Evolutionary conservation across 1,140 invertebrate species (phyloP), one percentile per base, ranked within the genome.

Genomic region (Drosophila pandora): DNA sequence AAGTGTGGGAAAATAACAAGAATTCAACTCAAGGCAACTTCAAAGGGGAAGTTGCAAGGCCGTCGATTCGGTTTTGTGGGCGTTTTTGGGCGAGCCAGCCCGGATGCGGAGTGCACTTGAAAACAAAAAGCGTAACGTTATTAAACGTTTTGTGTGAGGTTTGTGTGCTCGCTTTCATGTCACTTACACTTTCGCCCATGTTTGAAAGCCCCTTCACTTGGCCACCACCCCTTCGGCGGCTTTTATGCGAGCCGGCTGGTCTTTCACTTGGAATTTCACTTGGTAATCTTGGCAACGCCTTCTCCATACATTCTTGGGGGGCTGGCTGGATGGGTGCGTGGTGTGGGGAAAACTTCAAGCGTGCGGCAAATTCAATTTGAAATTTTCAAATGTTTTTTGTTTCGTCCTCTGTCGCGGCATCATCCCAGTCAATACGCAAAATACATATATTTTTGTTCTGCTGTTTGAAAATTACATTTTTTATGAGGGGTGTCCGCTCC

Each of bases 301-400:
- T 87, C 80, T 82, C 74, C 82, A 85, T 78, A 69, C 63, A 64
- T 48, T 32, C 25, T 17, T 17, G 13, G 23, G 8, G 23, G 8
- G 2, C 2, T 1, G 43, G 23, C 7, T n/a, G 5, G 3, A 8
- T 17, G 30, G 17, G 1, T 25, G 28, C 34, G 2, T 22, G 34
- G 13, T 13, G 53, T 43, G 75, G 34, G 41, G 55, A 67, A 61
- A 81, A 80, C 81, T 84, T 84, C 76, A 85, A 87, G 82, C 81
- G 81, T 87, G 81, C 83, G 82, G 82, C 83, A 87, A 87, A 87
- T 87, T 87, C 82, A 87, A 87, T 87, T 87, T 87, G 64, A 87
- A 87, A 87, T 65, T 87, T 87, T 72, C 83, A 87, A 82, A 87
- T 87, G 82, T 82, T 87, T 85, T 70, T 69, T 64, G 68, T 69